Percentiles rank a stretch among this genome's conserved stretches.
phyloP scores from a whole-genome alignment of 2,888 invertebrate genomes.

The Bhutanitis thaidina region DNA sequence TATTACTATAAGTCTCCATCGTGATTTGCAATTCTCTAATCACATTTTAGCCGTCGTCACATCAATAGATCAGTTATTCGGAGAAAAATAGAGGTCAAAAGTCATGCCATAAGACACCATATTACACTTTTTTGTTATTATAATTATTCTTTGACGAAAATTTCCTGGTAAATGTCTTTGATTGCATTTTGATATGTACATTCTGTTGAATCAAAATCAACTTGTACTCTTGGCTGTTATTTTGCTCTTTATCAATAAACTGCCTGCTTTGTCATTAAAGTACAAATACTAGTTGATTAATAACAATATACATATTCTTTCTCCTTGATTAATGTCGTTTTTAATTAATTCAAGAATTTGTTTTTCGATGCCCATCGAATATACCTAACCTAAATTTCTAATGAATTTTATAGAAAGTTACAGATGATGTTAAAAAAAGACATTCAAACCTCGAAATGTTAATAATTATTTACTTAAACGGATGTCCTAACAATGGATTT shows the following conservation, averaged over 20 bases:
- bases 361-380: too few species aligned
- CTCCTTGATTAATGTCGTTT: constrained; percentile 5
- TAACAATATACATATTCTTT: neutral
- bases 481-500: too few species aligned
- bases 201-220: constrained; percentile 53
- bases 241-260: constrained; percentile 33
- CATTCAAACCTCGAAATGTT: too few species aligned
- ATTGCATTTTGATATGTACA: constrained; percentile 52
- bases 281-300: neutral
- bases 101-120: constrained; percentile 35
- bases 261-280: constrained; percentile 41
- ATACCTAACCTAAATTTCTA: too few species aligned
- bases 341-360: neutral
- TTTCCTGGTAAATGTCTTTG: constrained; percentile 56
- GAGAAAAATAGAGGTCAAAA: constrained; percentile 34
- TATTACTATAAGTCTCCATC: neutral
- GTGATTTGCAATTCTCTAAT: constrained; percentile 19
- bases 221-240: constrained; percentile 27
- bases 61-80: constrained; percentile 16
- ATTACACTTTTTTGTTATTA: constrained; percentile 36
- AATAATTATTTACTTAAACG: too few species aligned
- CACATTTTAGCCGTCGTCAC: constrained; percentile 1
- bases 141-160: constrained; percentile 55
- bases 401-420: too few species aligned
- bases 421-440: too few species aligned